These are phyloP conservation scores for Biston betularia DNA, from an alignment of 2,888 invertebrate species.

Conservation along the genomic window DNA sequence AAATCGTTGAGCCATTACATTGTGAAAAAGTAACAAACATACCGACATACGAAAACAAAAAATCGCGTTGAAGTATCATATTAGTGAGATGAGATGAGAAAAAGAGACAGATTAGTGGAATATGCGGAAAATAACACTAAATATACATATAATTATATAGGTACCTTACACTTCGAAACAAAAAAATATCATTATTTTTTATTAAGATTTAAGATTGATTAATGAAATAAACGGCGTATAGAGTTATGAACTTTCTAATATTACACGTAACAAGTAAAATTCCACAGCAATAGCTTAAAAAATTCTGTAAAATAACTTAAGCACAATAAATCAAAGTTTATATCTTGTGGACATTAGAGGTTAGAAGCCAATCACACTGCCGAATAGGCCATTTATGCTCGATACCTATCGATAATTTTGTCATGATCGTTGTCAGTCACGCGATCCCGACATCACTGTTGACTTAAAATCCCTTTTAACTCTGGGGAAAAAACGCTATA, in stretches of 20 bases:
- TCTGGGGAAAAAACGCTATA: slow-evolving; percentile 45
- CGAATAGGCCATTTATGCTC: slow-evolving; percentile 56
- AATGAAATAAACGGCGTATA: neutral
- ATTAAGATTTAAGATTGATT: too few relatives aligned
- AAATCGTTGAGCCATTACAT: too few relatives aligned
- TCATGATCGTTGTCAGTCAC: slow-evolving; percentile 63
- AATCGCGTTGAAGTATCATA: too few relatives aligned
- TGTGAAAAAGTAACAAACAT: too few relatives aligned
- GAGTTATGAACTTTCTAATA: neutral
- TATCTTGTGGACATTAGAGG: slow-evolving; percentile 58
- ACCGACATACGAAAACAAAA: too few relatives aligned
- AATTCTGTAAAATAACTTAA: slow-evolving; percentile 16
- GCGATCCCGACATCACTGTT: slow-evolving; percentile 67
- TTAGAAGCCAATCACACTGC: slow-evolving; percentile 59
- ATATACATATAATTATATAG: too few relatives aligned
- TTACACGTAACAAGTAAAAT: neutral
- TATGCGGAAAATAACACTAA: too few relatives aligned
- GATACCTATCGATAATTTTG: slow-evolving; percentile 66
- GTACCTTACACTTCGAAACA: too few relatives aligned
- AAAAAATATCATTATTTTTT: too few relatives aligned
- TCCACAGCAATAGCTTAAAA: neutral
- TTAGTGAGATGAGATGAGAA: too few relatives aligned
- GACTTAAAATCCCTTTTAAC: slow-evolving; percentile 45
- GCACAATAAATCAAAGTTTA: slow-evolving; percentile 53
- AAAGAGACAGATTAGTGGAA: too few relatives aligned